Evolutionary conservation across 2,797 vertebrate species (phyloP), one percentile per base, ranked within the genome.

Genomic region (Rhinoraja longicauda): DNA sequence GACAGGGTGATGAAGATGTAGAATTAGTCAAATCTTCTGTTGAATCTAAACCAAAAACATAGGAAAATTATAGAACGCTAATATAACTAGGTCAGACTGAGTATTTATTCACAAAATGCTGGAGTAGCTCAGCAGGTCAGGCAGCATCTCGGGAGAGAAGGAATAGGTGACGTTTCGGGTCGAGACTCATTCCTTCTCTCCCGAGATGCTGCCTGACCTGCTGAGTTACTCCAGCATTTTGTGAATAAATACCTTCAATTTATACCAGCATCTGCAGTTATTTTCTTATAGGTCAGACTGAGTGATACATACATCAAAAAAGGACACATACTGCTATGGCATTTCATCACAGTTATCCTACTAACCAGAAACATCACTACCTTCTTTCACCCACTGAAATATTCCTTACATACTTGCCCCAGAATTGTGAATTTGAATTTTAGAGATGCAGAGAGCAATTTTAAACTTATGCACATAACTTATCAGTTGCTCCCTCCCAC

Each of bases 11-110:
- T n/a, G 70, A 92, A 15, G 90, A 39, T 75, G 90, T 29, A 57
- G 26, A 92, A 92, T 75, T 53, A 75, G 6, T 36, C 90, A 92
- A 92, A 92, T 92, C 88, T 90, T 90, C 90, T 57, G 70, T 53
- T 45, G 90, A 92, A 57, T 57, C 90, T 92, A 53, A 92, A 92
- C 45, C 70, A 72, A 57, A 92, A 57, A 75, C 26, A 86, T 26
- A 9, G 53, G 17, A 57, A 84, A 84, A 59, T 84, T 59, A 59
- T 13, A 84, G 53, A 84, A 26, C 53, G 59, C 9, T 67, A 9
- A 64, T 9, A 21, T 67, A 64, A 21, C 15, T 10, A 88, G 6
- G 59, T 88, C n/a, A 64, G n/a, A 88, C 10, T 4, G n/a, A 67
- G 32, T 36, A 26, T n/a, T n/a, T n/a, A n/a, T n/a, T n/a, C n/a